Percentiles rank a stretch among this genome's conserved stretches.
These are phyloP conservation scores for Drosophila kurseongensis DNA, from an alignment of 1,140 invertebrate genomes.

Conservation along the genomic window DNA sequence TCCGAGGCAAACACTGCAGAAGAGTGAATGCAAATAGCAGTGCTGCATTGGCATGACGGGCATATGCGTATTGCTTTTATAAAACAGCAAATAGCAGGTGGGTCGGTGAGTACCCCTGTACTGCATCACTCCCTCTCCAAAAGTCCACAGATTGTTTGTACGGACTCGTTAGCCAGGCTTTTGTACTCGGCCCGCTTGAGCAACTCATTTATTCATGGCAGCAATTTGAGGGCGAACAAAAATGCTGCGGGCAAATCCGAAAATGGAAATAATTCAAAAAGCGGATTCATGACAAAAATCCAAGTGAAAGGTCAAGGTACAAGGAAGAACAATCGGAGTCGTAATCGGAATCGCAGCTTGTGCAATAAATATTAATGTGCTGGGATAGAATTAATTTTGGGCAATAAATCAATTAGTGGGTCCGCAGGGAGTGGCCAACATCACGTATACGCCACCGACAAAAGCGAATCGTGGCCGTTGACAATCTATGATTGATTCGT, in stretches of 20 bases:
- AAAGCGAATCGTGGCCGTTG: constrained; percentile 38
- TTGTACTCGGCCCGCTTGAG: constrained; percentile 34
- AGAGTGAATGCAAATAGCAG: constrained; percentile 76
- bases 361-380: constrained; percentile 49
- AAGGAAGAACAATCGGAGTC: not conserved
- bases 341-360: constrained; percentile 1
- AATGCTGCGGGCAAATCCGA: constrained; percentile 40
- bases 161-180: constrained; percentile 51
- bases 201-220: constrained; percentile 55
- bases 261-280: constrained; percentile 41
- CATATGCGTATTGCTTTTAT: constrained; percentile 78
- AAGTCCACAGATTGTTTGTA: constrained; percentile 41
- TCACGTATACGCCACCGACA: constrained; percentile 50
- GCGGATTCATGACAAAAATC: constrained; percentile 24
- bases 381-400: constrained; percentile 54
- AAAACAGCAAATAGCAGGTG: constrained; percentile 66
- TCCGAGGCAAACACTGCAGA: constrained; percentile 59
- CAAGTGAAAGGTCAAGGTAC: constrained; percentile 41
- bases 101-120: not conserved
- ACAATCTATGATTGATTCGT: constrained; percentile 78
- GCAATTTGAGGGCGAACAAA: constrained; percentile 43
- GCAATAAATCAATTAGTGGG: constrained; percentile 70
- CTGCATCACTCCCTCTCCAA: not conserved
- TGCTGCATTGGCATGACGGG: constrained; percentile 45
- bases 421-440: constrained; percentile 33